Conservation (phyloP, 2,797 vertebrate species). For the Acestrorhynchus altus region DNA sequence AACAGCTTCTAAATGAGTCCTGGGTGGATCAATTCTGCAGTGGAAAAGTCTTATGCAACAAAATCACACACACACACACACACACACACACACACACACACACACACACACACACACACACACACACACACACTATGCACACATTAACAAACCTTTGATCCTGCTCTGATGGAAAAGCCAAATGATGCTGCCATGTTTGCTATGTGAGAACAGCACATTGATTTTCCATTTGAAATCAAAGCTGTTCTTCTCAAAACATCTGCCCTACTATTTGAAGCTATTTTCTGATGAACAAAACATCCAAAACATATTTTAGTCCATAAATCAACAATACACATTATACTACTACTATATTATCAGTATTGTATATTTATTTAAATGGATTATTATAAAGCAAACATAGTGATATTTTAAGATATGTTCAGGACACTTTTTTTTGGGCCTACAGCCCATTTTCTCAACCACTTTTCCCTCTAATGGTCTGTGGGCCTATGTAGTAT, state of each 20-base stretch:
- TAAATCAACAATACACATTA: too few species aligned
- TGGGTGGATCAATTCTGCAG: neutral
- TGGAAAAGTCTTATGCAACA: constrained; percentile 5
- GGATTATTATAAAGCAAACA: too few species aligned
- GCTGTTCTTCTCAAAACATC: neutral
- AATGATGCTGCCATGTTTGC: neutral
- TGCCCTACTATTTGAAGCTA: too few species aligned
- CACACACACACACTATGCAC: neutral
- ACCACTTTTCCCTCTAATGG: too few species aligned
- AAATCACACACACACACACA: neutral
- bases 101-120: neutral
- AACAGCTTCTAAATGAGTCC: neutral
- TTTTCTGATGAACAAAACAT: too few species aligned
- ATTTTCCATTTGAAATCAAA: neutral
- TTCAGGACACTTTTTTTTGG: too few species aligned
- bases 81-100: neutral
- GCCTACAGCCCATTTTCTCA: too few species aligned
- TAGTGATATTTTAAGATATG: too few species aligned
- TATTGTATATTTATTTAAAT: too few species aligned
- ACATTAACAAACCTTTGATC: constrained; percentile 6
- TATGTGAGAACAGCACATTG: neutral
- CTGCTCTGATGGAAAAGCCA: neutral
- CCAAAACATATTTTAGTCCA: too few species aligned
- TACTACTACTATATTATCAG: too few species aligned
- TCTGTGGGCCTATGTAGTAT: too few species aligned